These are phyloP conservation scores for Gila robusta DNA, from an alignment of 2,797 vertebrate species.

Conservation along the genomic window DNA sequence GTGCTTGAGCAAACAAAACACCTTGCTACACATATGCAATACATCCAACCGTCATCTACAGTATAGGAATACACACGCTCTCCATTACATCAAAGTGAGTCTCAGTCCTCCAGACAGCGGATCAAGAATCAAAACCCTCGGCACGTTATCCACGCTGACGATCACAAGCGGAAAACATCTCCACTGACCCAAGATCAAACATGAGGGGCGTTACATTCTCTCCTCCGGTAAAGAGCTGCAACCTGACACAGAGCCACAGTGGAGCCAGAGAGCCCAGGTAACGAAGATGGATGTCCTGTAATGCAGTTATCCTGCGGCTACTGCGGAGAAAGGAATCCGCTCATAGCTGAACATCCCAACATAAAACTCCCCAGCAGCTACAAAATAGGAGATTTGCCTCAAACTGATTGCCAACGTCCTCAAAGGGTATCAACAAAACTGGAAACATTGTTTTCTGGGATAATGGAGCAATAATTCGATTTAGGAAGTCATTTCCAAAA, in stretches of 20 bases:
- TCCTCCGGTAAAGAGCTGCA: conserved; percentile 28
- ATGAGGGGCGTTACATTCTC: conserved; percentile 5
- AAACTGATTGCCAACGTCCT: conserved; percentile 52
- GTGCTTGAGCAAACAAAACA: not conserved
- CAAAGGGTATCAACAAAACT: conserved; percentile 56
- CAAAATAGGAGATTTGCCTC: conserved; percentile 23
- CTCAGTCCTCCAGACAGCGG: not conserved
- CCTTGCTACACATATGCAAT: not conserved
- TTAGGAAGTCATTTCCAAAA: conserved; percentile 16
- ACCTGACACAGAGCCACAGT: conserved; percentile 29
- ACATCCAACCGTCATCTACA: not conserved
- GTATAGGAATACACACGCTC: not conserved
- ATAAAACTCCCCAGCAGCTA: not conserved
- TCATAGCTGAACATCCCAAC: conserved; percentile 16
- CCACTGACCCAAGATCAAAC: conserved; percentile 9
- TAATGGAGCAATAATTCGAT: conserved; percentile 34
- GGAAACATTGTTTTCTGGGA: conserved; percentile 44
- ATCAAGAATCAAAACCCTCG: conserved; percentile 22
- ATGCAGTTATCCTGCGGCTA: conserved; percentile 55
- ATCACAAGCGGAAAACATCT: conserved; percentile 22
- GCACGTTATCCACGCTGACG: not conserved
- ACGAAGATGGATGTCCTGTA: conserved; percentile 55
- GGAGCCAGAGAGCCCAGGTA: conserved; percentile 46
- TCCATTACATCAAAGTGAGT: not conserved
- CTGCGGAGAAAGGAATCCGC: conserved; percentile 36